These are phyloP conservation scores for Hydroisotoma schaefferi DNA, from an alignment of 2,888 invertebrate genomes.

Conservation along the genomic window DNA sequence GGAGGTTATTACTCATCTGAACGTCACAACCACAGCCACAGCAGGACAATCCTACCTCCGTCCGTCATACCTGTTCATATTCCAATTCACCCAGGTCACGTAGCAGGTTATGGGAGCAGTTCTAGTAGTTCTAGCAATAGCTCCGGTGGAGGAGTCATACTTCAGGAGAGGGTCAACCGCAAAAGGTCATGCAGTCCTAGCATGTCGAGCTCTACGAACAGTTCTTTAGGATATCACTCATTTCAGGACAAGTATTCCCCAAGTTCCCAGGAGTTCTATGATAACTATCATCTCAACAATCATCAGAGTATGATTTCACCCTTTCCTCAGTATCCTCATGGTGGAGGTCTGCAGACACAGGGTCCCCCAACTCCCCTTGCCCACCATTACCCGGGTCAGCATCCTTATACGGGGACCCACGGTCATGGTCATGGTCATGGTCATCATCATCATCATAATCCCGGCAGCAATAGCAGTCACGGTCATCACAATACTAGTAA, in stretches of 20 bases:
- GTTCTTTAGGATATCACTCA: slow-evolving; percentile 35
- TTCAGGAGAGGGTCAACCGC: slow-evolving; percentile 12
- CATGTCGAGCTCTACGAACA: slow-evolving; percentile 20
- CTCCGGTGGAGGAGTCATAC: slow-evolving; percentile 16
- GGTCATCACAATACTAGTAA: neutral
- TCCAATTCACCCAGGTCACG: neutral
- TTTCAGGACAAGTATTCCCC: slow-evolving; percentile 35
- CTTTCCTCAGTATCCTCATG: no score
- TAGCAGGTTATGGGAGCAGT: slow-evolving; percentile 7
- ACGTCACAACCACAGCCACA: no score
- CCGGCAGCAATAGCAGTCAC: slow-evolving; percentile 6
- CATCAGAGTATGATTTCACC: slow-evolving; percentile 9
- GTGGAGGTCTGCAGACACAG: no score
- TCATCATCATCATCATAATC: neutral
- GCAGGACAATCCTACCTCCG: no score
- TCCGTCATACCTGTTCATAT: no score
- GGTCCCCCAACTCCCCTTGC: no score
- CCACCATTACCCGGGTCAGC: no score
- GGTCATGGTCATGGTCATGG: no score
- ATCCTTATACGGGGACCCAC: no score
- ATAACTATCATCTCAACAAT: slow-evolving; percentile 26
- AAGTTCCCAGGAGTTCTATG: slow-evolving; percentile 26
- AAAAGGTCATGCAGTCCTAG: slow-evolving; percentile 39
- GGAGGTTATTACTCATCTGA: no score
- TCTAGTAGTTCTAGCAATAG: slow-evolving; percentile 15